A percentile compares a stretch with the other conserved stretches of the same genome.
phyloP scores from a whole-genome alignment of 2,113 vertebrate species.

The Cynopterus brachyotis region DNA sequence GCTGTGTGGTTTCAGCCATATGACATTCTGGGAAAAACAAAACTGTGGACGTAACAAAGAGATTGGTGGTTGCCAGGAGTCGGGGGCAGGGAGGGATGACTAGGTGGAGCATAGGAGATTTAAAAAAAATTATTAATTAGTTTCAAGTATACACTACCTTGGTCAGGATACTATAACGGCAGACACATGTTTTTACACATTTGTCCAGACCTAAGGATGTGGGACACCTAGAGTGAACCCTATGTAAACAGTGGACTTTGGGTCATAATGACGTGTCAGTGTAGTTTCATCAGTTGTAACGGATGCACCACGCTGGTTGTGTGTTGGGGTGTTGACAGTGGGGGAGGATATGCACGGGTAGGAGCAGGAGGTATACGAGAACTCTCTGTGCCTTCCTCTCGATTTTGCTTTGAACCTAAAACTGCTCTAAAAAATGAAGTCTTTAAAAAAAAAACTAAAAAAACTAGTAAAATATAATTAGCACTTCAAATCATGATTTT shows the following conservation, averaged over 20 bases:
- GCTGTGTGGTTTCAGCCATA: neutral
- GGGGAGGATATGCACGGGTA: too few relatives aligned
- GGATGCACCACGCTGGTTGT: neutral
- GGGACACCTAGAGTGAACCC: neutral
- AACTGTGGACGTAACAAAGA: neutral
- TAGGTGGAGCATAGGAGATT: neutral
- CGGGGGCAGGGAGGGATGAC: rapidly evolving
- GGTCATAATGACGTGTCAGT: neutral
- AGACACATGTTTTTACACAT: neutral
- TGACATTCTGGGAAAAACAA: neutral
- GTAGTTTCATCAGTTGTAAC: neutral
- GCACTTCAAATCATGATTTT: neutral
- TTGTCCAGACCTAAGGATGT: neutral
- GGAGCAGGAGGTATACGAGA: neutral
- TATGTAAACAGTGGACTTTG: neutral
- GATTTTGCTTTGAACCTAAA: neutral
- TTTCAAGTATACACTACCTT: too few relatives aligned
- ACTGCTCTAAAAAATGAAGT: neutral
- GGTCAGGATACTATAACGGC: neutral
- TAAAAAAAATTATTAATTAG: too few relatives aligned
- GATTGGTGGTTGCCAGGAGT: neutral
- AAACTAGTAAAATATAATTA: neutral
- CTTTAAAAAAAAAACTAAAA: neutral
- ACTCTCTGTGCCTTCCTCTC: neutral
- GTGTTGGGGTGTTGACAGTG: neutral